Evolutionary conservation across 2,888 invertebrate species (phyloP), one percentile per base, ranked within the genome.

Genomic region (Yponomeuta evonymella): DNA sequence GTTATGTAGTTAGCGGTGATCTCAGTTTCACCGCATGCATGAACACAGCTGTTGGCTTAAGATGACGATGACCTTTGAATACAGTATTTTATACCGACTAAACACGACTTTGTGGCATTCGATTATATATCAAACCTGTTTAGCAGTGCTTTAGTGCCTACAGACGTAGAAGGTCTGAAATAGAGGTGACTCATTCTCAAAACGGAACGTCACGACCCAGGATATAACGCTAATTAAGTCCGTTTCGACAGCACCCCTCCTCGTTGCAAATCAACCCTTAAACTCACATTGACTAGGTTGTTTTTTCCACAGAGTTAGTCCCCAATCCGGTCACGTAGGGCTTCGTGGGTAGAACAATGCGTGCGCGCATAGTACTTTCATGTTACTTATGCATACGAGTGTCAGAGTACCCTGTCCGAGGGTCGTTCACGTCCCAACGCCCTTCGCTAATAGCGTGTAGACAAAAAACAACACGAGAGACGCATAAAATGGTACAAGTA

Each of bases 231-330:
- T 58, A 12, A 58, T 12, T 58, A 58, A 58, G 51, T 58, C 51
- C 51, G 15, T 58, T 58, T 12, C 51, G 51, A 58, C 73, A 72
- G 72, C 72, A 72, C 75, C 73, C 71, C 69, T 73, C 72, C 70
- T 72, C 73, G 68, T 67, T 72, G 70, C 72, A 71, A 72, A 64
- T 11, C 64, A 64, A 8, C 64, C 51, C 51, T 58, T 58, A 58
- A 58, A 3, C 15, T 58, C 51, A 15, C 3, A 15, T 12, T 23
- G 29, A 4, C 10, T 64, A 30, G 64, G 64, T 64, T 8, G n/a
- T 2, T 2, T 64, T 23, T 11, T 23, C 6, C 10, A 29, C 64
- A 2, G 64, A 64, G 64, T 48, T 23, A 70, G 63, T 29, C 64
- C 64, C 10, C 33, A 9, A 33, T 58, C 51, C 51, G 43, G n/a